phyloP scores from a whole-genome alignment of 2,797 vertebrate species.

The Nasua narica region DNA sequence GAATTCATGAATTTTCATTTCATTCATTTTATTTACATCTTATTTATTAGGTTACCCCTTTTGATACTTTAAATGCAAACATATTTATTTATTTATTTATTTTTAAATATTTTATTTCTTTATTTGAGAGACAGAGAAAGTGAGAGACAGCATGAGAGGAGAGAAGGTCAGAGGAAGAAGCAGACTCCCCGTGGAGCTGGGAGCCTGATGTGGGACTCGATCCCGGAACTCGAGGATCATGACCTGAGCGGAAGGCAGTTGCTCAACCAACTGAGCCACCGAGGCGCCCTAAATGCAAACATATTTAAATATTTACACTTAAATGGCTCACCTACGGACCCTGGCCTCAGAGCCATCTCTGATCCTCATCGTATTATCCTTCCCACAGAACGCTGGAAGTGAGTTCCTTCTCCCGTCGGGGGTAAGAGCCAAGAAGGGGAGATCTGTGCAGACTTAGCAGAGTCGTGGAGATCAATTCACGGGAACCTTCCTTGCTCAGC shows the following conservation, averaged over 20 bases:
- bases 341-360: background rate
- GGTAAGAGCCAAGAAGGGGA: background rate
- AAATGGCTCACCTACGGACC: background rate
- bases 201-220: too few relatives aligned
- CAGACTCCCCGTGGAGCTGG: too few relatives aligned
- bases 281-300: background rate
- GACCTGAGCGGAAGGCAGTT: too few relatives aligned
- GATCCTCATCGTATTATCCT: background rate
- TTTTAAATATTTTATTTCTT: too few relatives aligned
- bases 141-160: too few relatives aligned
- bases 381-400: background rate
- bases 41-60: background rate
- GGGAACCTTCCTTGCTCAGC: too few relatives aligned
- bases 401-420: background rate
- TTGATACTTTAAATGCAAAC: background rate
- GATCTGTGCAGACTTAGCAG: background rate
- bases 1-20: background rate
- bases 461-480: background rate
- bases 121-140: too few relatives aligned
- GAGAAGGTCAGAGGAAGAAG: too few relatives aligned
- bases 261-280: too few relatives aligned
- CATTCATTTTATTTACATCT: background rate
- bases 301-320: background rate
- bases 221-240: too few relatives aligned
- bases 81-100: background rate